Conservation (phyloP, 2,888 invertebrate genomes). For the Dorcus hopei region DNA sequence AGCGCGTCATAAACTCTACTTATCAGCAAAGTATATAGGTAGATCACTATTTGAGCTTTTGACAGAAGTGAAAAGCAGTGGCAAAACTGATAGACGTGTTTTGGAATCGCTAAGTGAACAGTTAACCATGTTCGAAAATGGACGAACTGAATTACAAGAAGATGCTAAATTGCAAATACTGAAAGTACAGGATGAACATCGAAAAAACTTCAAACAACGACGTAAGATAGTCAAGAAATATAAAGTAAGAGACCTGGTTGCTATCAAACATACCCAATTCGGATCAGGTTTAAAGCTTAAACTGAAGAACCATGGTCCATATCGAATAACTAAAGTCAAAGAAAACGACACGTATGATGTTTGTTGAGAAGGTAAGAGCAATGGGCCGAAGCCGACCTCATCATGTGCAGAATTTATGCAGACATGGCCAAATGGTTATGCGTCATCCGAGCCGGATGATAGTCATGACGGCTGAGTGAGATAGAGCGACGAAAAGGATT, state of each 20-base stretch:
- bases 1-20: constrained; percentile 23
- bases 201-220: constrained; percentile 12
- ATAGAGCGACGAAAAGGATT: too few relatives aligned
- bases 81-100: constrained; percentile 23
- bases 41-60: constrained; percentile 28
- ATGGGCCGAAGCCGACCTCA: constrained; percentile 26
- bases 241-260: constrained; percentile 30
- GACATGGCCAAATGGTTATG: constrained; percentile 15
- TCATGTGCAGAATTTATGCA: constrained; percentile 31
- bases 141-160: constrained; percentile 12
- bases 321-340: constrained; percentile 28
- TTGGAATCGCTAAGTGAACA: constrained; percentile 24
- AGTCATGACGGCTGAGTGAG: background rate
- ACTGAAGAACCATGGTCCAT: constrained; percentile 37
- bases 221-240: constrained; percentile 21
- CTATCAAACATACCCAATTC: constrained; percentile 38
- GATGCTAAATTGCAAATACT: constrained; percentile 21
- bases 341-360: constrained; percentile 35
- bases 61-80: constrained; percentile 26
- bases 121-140: constrained; percentile 19
- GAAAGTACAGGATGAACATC: constrained; percentile 25
- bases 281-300: constrained; percentile 34
- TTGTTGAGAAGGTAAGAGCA: constrained; percentile 27
- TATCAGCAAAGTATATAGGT: constrained; percentile 24
- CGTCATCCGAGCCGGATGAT: background rate